Base-by-base conservation (phyloP, 2,113 vertebrate genomes). In the Saccopteryx leptura region DNA sequence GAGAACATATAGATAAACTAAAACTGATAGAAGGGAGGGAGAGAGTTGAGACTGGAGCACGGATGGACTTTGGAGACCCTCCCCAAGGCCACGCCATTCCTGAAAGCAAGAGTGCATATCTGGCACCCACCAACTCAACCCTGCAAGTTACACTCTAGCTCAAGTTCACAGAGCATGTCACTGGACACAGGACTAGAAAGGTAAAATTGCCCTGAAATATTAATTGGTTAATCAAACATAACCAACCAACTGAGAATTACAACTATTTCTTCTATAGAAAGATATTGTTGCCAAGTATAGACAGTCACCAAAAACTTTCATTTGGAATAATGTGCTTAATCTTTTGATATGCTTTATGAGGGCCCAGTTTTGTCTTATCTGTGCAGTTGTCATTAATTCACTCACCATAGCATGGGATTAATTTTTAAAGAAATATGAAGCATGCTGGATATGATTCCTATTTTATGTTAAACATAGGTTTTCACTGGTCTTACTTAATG, bases 141-240 rank as follows among this genome's bases (percentile, higher is more conserved):
- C 46, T 81, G 50, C 7, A 63, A 74, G 90, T 68, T 94, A 39
- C 0, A 28, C 46, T 86, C 10, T 75, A 66, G 26, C n/a, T 79
- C 69, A 81, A 54, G 21, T 72, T 94, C 74, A 31, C 4, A 50
- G 14, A 91, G 9, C 26, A 5, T 66, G 48, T 79, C 46, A 66
- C 8, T 68, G 8, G 54, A 69, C 48, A 46, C 17, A 48, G 26
- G 26, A 1, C 13, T 50, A 60, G 52, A 91, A 76, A 63, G 8
- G 31, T 8, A 65, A 94, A 93, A 9, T 21, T 91, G 58, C 14
- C 33, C 21, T 89, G 52, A 68, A 91, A 89, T 63, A 96, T 91
- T 72, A 86, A 69, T 91, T 91, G 48, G 56, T 74, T 93, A 93
- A 87, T 96, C 52, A 93, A 87, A 95, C 52, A 46, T 74, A 90